Percentiles rank a stretch among this genome's conserved stretches.
Conservation (phyloP, 2,113 vertebrate genomes). For the Nycticebus coucang region DNA sequence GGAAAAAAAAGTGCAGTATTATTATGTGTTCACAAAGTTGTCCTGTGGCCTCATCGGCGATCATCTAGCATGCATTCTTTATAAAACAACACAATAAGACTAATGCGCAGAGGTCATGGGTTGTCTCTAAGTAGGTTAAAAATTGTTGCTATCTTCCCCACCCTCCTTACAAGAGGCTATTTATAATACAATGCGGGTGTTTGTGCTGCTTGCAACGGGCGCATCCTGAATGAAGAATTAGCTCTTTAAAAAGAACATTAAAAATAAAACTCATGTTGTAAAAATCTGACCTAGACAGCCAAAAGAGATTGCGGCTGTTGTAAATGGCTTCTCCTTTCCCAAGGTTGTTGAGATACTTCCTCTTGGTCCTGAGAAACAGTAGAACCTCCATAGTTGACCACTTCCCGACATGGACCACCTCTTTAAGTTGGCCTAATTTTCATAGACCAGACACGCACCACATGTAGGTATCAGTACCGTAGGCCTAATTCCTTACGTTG, state of each 20-base stretch:
- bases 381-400: no score
- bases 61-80: neutral
- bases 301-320: accelerated
- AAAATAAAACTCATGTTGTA: conserved; percentile 10
- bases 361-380: neutral
- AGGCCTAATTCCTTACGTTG: no score
- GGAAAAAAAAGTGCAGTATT: neutral
- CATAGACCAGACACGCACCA: no score
- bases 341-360: neutral
- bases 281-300: neutral
- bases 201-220: neutral
- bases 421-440: no score
- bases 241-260: conserved; percentile 27
- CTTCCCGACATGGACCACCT: no score
- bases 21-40: neutral
- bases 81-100: neutral
- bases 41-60: neutral
- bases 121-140: conserved; percentile 17
- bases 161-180: conserved; percentile 12
- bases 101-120: neutral
- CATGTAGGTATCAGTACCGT: no score
- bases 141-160: neutral
- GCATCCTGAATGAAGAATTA: conserved; percentile 37
- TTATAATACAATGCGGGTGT: neutral
- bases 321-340: neutral